Conservation (phyloP, 1,140 invertebrate genomes). For the Eciton burchellii region DNA sequence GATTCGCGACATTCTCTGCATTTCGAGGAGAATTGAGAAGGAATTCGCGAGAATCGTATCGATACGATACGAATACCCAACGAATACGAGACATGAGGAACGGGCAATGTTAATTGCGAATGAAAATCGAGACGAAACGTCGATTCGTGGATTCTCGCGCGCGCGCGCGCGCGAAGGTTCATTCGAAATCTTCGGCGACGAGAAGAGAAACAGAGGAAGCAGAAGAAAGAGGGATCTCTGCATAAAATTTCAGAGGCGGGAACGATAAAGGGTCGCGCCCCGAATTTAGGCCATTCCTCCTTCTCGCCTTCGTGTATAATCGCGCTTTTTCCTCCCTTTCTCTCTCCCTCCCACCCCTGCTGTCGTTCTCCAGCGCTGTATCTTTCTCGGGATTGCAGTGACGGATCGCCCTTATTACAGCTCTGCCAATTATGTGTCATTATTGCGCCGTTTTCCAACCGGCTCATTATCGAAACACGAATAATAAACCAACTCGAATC, state of each 20-base stretch:
- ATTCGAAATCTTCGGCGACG: constrained; percentile 50
- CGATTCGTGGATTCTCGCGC: constrained; percentile 24
- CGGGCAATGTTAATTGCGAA: too few relatives aligned
- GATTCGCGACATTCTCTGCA: too few relatives aligned
- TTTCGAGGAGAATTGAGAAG: too few relatives aligned
- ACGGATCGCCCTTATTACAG: constrained; percentile 59
- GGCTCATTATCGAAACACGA: constrained; percentile 49
- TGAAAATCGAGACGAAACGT: too few relatives aligned
- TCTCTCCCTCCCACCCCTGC: background rate
- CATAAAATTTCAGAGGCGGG: constrained; percentile 57
- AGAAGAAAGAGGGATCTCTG: constrained; percentile 22
- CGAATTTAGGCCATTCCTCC: constrained; percentile 60
- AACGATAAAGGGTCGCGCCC: constrained; percentile 47
- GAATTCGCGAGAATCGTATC: too few relatives aligned
- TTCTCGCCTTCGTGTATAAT: constrained; percentile 43
- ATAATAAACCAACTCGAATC: constrained; percentile 55
- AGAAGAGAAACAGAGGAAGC: constrained; percentile 12
- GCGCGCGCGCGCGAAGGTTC: constrained; percentile 34
- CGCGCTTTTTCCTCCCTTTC: constrained; percentile 38
- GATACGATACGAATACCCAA: too few relatives aligned
- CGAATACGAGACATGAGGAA: too few relatives aligned
- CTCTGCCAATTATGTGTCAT: constrained; percentile 60
- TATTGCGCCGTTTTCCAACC: constrained; percentile 51
- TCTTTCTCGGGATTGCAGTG: constrained; percentile 48
- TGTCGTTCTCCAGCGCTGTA: background rate